Evolutionary conservation across 2,888 invertebrate species (phyloP).

Genomic region (Schrankia costaestrigalis): DNA sequence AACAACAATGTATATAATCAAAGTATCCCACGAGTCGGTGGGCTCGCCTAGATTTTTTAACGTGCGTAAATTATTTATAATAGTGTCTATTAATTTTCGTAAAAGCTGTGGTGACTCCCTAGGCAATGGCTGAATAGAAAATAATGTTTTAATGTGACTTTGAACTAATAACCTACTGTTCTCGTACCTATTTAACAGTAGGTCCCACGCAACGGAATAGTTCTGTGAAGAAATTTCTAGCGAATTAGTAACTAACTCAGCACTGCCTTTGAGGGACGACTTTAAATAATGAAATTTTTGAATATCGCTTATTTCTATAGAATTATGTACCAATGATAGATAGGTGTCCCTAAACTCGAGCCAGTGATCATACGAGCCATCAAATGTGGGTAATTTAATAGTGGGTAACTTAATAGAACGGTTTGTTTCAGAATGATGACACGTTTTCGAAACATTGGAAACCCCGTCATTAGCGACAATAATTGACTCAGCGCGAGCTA

Average conservation of each 20-base stretch:
- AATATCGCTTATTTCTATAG: constrained; percentile 8
- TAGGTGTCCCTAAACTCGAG: too few species aligned
- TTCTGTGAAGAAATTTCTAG: constrained; percentile 17
- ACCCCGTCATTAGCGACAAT: too few species aligned
- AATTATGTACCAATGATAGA: not conserved
- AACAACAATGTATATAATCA: constrained; percentile 1
- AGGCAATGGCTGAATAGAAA: not conserved
- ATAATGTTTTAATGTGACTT: constrained; percentile 6
- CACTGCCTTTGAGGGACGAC: constrained; percentile 14
- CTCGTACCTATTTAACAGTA: constrained; percentile 6
- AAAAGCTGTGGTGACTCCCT: not conserved
- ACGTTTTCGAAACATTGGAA: too few species aligned
- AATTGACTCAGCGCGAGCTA: not conserved
- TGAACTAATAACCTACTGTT: constrained; percentile 4
- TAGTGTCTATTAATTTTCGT: constrained; percentile 1
- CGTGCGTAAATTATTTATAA: constrained; percentile 2
- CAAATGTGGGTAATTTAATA: constrained; percentile 14
- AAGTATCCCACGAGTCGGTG: constrained; percentile 2
- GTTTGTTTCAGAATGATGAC: not conserved
- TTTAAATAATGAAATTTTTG: constrained; percentile 22
- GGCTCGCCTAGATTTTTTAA: constrained; percentile 1
- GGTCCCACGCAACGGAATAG: constrained; percentile 15
- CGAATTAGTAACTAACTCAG: constrained; percentile 10
- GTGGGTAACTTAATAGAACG: not conserved
- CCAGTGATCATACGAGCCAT: constrained; percentile 23